These are phyloP conservation scores for Budorcas taxicolor DNA, from an alignment of 2,113 vertebrate genomes.

Conservation along the genomic window DNA sequence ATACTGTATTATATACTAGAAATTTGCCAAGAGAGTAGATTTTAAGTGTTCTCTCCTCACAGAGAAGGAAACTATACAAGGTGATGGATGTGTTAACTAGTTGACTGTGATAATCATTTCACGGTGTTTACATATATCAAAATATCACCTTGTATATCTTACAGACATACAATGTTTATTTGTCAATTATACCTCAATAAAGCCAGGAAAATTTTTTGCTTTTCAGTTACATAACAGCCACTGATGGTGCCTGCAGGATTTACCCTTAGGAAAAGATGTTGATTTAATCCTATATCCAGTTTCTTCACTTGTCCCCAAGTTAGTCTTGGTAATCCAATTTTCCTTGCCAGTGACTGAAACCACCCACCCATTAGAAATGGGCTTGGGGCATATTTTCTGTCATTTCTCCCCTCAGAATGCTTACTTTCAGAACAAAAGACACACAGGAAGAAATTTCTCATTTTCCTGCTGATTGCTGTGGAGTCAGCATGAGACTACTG, in stretches of 20 bases:
- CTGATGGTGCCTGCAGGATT: background rate
- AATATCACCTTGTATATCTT: background rate
- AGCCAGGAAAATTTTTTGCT: background rate
- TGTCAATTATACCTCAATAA: background rate
- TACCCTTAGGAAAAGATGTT: background rate
- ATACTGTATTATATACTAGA: background rate
- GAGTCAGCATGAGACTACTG: background rate
- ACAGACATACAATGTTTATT: background rate
- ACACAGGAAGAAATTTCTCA: background rate
- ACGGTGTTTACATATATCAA: background rate
- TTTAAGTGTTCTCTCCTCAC: background rate
- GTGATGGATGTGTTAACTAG: background rate
- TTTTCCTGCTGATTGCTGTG: background rate
- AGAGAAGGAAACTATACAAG: background rate
- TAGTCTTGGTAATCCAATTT: background rate
- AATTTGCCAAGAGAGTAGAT: background rate
- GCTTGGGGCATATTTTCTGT: background rate
- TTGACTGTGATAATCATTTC: background rate
- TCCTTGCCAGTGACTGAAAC: background rate
- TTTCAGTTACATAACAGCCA: background rate
- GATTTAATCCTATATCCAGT: background rate
- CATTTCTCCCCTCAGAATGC: background rate
- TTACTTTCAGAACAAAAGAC: background rate
- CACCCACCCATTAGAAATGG: background rate
- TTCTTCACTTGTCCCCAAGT: background rate